Evolutionary conservation across 2,113 vertebrate genomes (phyloP), one percentile per base, ranked within the genome.

Genomic region (Limnothrissa miodon): DNA sequence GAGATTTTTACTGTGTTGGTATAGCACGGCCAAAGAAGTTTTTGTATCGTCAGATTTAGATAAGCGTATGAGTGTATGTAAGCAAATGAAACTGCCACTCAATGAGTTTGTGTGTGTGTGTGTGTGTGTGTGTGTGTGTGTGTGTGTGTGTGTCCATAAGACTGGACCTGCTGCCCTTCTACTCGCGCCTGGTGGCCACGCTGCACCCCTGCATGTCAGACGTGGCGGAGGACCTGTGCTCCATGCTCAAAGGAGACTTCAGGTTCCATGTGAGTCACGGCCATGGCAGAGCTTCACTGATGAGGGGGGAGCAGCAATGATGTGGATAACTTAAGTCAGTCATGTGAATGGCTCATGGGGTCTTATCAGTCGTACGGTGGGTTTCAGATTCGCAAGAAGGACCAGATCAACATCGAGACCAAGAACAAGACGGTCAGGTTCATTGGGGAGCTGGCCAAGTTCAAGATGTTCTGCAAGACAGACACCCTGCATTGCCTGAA

Each of bases 341-440:
- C n/a, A n/a, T n/a, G n/a, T n/a, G n/a, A n/a, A n/a, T n/a, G n/a
- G n/a, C n/a, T n/a, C n/a, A n/a, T n/a, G n/a, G n/a, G n/a, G 25
- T 74, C 66, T 74, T 36, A 36, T 33, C 25, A 39, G 33, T 10
- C 10, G 13, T 2, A 2, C 15, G 10, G 1, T 74, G 66, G 3
- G 66, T 74, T 74, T 39, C 66, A 99, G 98, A 97, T 99, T 42
- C 95, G 97, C 82, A 99, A 99, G 95, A 99, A 99, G 93, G 98
- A 99, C 92, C 98, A 99, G 95, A 99, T 99, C 91, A 99, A 99
- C 93, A 99, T 99, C 82, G 98, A 99, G 94, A 99, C 98, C 25
- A 99, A 99, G 85, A 99, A 99, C 80, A 99, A 99, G 93, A 98
- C 97, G 0, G 98, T 99, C 83, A 91, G 98, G 48, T 99, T 99